phyloP scores from a whole-genome alignment of 2,113 vertebrate species.

The Serilophus lunatus region DNA sequence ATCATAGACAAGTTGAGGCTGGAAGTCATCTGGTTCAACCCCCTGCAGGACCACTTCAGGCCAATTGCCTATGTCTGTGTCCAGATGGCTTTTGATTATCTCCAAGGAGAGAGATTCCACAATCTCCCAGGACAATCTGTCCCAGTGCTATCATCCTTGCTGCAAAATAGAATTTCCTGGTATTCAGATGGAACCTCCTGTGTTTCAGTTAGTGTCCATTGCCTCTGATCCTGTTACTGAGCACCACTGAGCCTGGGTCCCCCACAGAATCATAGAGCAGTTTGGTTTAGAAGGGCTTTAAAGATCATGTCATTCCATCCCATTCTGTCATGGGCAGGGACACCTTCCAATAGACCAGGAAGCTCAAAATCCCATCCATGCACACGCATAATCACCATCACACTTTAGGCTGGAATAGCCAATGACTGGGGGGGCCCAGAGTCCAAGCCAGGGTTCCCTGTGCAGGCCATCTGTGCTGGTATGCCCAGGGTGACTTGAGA shows the following conservation, averaged over 20 bases:
- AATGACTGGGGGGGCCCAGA: too few relatives aligned
- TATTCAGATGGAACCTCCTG: neutral
- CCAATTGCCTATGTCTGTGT: neutral
- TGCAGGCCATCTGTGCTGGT: too few relatives aligned
- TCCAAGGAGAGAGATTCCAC: neutral
- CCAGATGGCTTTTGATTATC: neutral
- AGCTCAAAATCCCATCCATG: neutral
- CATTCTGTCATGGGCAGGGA: neutral
- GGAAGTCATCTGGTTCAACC: neutral
- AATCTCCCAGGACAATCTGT: neutral
- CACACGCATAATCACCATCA: rapidly evolving
- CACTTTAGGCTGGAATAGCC: neutral
- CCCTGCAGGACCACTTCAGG: neutral
- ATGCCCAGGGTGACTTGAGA: rapidly evolving
- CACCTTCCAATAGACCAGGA: neutral
- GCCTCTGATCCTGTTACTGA: neutral
- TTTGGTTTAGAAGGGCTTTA: neutral
- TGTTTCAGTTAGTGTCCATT: neutral
- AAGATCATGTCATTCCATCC: neutral
- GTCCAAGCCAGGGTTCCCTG: neutral
- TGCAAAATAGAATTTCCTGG: neutral
- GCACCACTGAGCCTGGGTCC: neutral
- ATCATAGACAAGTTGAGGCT: neutral
- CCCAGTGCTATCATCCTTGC: neutral
- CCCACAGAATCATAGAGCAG: neutral